Percentiles rank a stretch among this genome's conserved stretches.
phyloP scores from a whole-genome alignment of 1,140 invertebrate species.

The Saccostrea cuccullata region DNA sequence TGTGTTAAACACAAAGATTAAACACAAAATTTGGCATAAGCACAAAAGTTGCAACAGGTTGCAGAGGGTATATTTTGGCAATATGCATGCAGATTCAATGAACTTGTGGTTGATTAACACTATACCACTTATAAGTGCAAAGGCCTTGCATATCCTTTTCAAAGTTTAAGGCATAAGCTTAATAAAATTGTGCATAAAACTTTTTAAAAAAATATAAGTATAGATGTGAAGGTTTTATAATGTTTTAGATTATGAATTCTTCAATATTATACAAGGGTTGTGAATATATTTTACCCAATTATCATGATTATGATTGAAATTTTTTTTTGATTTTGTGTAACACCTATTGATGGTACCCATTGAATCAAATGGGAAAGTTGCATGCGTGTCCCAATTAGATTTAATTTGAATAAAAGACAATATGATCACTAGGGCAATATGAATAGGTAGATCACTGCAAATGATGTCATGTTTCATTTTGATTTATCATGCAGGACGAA shows the following conservation, averaged over 20 bases:
- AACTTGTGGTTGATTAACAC: background rate
- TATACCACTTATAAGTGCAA: background rate
- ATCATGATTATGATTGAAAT: background rate
- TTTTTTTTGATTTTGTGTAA: background rate
- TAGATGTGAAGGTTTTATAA: background rate
- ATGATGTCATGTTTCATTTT: background rate
- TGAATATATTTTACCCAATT: background rate
- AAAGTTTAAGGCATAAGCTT: too few relatives aligned
- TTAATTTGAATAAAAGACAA: background rate
- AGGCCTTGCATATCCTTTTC: background rate
- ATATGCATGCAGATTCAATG: background rate
- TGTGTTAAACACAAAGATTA: slow-evolving; percentile 2
- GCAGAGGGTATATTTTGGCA: background rate
- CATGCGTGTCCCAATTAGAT: background rate
- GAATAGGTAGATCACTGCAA: background rate
- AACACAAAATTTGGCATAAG: background rate
- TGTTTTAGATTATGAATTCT: background rate
- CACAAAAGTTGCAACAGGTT: background rate
- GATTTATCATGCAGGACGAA: background rate
- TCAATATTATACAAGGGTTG: background rate
- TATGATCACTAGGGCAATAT: background rate
- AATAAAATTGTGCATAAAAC: too few relatives aligned
- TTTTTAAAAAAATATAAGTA: background rate
- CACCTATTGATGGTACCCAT: background rate
- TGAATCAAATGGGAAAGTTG: background rate